phyloP scores from a whole-genome alignment of 2,797 vertebrate genomes.

The Xenops minutus region DNA sequence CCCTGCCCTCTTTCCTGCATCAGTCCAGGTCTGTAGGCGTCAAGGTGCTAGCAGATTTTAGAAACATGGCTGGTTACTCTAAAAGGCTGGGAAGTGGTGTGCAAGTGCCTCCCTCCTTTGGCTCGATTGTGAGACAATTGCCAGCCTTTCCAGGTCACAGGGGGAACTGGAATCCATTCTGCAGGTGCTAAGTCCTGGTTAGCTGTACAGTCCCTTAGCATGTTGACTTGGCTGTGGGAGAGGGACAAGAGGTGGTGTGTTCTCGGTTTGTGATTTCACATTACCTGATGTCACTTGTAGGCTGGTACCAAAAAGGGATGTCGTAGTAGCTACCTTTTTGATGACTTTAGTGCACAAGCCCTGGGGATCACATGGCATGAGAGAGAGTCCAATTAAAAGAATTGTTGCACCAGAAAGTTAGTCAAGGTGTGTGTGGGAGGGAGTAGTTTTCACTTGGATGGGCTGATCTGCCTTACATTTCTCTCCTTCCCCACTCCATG shows the following conservation, averaged over 20 bases:
- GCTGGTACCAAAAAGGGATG: not conserved
- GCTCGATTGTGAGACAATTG: not conserved
- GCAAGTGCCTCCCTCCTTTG: not conserved
- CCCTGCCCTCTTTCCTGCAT: not conserved
- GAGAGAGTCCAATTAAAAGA: not conserved
- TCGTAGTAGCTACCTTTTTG: not conserved
- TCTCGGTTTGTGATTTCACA: rapidly evolving
- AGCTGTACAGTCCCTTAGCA: not conserved
- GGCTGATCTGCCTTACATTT: not conserved
- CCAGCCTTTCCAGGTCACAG: not conserved
- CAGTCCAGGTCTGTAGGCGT: not conserved
- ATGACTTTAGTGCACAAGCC: not conserved
- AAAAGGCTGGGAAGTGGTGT: not conserved
- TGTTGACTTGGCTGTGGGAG: not conserved
- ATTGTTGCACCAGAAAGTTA: not conserved
- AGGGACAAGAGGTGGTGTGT: rapidly evolving
- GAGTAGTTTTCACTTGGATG: not conserved
- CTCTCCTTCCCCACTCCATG: not conserved
- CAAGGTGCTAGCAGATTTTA: not conserved
- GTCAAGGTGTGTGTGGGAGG: not conserved
- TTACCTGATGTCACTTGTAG: not conserved
- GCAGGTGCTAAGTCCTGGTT: not conserved
- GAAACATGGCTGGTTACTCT: not conserved
- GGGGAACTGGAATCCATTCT: not conserved
- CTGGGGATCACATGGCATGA: rapidly evolving